Evolutionary conservation across 2,797 vertebrate species (phyloP), one percentile per base, ranked within the genome.

Genomic region (Schizothorax lantsangensis): DNA sequence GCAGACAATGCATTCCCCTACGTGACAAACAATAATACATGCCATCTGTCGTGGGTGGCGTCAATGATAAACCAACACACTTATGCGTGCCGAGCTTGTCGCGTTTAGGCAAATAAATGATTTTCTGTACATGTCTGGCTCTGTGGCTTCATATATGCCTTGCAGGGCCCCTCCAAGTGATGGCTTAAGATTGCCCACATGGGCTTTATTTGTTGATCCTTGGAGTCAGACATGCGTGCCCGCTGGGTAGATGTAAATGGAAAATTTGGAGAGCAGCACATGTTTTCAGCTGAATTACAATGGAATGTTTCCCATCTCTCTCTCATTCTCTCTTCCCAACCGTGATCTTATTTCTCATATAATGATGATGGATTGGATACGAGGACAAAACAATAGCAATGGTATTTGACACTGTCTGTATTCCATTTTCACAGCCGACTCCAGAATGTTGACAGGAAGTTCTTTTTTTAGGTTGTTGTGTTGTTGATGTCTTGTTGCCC

Each of bases 361-460:
- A 91, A 90, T 88, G 82, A 87, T 88, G 88, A 91, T 88, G 86
- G 87, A 91, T 89, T 89, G 88, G 77, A 79, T 68, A 81, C 43
- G 59, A 82, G 79, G 62, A 84, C 79, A 73, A 88, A 90, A 85
- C 84, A 87, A 86, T 83, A 68, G 81, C 78, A 71, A 83, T 52
- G 68, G 52, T 74, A 43, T 84, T 88, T 78, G 52, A 89, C 79
- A 80, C 82, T 33, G 59, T 86, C 66, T 87, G 83, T 69, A 57
- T 86, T 88, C 26, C 81, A 78, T 88, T 87, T 72, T 62, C 57
- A 59, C 30, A 15, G 14, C 68, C 21, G 23, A 33, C 83, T 78
- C 30, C 54, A 79, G 66, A 69, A 64, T 66, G 64, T 30, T 57
- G 21, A 64, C 23, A 69, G 69, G 62, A 68, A 33, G 59, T 47